Conservation (phyloP, 2,797 vertebrate genomes). For the Megaceryle alcyon region DNA sequence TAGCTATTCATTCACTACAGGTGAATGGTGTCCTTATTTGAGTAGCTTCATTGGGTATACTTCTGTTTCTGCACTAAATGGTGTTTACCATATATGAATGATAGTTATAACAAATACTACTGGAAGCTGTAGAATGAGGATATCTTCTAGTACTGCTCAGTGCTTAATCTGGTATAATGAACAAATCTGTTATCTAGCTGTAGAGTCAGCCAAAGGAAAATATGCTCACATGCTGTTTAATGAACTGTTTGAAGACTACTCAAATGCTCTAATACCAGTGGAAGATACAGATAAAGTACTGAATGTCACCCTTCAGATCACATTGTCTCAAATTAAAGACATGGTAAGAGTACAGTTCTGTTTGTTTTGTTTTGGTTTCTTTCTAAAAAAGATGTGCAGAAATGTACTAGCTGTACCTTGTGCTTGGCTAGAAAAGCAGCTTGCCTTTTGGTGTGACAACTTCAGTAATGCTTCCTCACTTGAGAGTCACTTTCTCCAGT, state of each 20-base stretch:
- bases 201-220: constrained; percentile 88
- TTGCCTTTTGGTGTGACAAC: not conserved
- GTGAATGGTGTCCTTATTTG: not conserved
- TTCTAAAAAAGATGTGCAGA: not conserved
- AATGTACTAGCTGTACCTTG: not conserved
- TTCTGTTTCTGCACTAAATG: not conserved
- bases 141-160: not conserved
- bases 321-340: constrained; percentile 97
- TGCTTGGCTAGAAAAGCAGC: not conserved
- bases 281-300: constrained; percentile 94
- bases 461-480: not conserved
- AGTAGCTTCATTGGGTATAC: not conserved
- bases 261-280: constrained; percentile 91
- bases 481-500: not conserved
- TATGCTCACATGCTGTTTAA: constrained; percentile 92
- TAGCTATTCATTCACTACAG: not conserved
- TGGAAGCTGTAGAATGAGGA: not conserved
- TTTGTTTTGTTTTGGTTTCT: not conserved
- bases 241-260: constrained; percentile 92
- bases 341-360: constrained; percentile 77
- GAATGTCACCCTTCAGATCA: constrained; percentile 96
- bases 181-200: constrained; percentile 73
- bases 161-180: not conserved
- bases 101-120: not conserved
- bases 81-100: not conserved